These are phyloP conservation scores for Nomada goodeniana DNA, from an alignment of 2,888 invertebrate genomes.

Conservation along the genomic window DNA sequence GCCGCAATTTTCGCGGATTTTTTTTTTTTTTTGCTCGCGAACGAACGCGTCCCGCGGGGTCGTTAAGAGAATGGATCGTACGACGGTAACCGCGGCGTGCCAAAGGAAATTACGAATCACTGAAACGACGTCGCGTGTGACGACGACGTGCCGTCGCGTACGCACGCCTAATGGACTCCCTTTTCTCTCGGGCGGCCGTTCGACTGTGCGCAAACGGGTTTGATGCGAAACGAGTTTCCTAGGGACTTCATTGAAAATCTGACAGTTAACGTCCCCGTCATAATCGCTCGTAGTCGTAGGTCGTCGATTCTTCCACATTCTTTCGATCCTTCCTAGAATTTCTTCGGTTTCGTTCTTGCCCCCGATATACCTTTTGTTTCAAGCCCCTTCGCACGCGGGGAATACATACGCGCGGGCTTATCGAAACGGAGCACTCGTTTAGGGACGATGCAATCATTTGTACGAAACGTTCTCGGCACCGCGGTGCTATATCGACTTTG, in stretches of 20 bases:
- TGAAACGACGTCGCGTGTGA: conserved; percentile 39
- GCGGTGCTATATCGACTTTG: no score
- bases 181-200: not conserved
- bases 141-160: conserved; percentile 40
- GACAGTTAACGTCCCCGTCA: conserved; percentile 36
- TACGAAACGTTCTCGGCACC: no score
- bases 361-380: not conserved
- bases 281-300: conserved; percentile 10
- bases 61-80: conserved; percentile 41
- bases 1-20: conserved; percentile 37
- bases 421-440: no score
- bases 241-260: conserved; percentile 49
- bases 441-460: no score
- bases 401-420: no score
- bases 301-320: conserved; percentile 3
- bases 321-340: not conserved
- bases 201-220: conserved; percentile 38
- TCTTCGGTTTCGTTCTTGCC: not conserved
- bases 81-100: conserved; percentile 28
- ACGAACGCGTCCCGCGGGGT: conserved; percentile 26
- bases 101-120: conserved; percentile 53
- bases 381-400: no score
- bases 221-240: conserved; percentile 41
- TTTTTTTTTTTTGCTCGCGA: not conserved
- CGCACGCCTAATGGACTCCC: conserved; percentile 49